A percentile compares a stretch with the other conserved stretches of the same genome.
Conservation (phyloP, 2,888 invertebrate species). For the Plebejus melissa region DNA sequence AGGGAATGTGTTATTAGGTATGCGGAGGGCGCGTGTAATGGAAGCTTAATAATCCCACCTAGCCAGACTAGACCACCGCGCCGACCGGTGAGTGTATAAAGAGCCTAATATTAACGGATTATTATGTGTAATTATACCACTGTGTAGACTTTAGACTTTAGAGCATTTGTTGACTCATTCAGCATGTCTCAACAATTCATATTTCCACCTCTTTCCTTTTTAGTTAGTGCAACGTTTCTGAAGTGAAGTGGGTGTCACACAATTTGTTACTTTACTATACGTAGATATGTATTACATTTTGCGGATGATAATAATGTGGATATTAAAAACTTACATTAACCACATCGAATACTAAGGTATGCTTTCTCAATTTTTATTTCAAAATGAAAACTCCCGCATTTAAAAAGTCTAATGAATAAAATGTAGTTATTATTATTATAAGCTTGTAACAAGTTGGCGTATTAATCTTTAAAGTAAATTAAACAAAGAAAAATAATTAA, state of each 20-base stretch:
- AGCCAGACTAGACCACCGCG: neutral
- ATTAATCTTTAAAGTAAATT: too few species aligned
- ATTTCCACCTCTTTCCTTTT: neutral
- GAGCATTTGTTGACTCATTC: neutral
- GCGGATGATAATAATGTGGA: neutral
- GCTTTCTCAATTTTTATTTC: neutral
- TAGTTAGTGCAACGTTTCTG: neutral
- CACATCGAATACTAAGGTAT: neutral
- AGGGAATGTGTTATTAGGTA: slow-evolving; percentile 27
- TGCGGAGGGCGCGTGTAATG: slow-evolving; percentile 24
- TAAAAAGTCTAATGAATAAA: too few species aligned
- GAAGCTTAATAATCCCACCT: slow-evolving; percentile 24
- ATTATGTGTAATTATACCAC: slow-evolving; percentile 7
- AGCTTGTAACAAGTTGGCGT: too few species aligned
- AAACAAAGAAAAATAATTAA: neutral
- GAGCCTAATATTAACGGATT: slow-evolving; percentile 5
- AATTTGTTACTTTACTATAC: neutral
- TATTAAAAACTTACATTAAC: neutral
- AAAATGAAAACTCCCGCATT: too few species aligned
- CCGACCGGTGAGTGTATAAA: neutral
- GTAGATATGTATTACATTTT: neutral
- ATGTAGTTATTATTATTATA: too few species aligned
- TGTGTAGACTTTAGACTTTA: neutral
- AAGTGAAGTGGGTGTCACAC: neutral
- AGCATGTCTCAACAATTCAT: neutral